Evolutionary conservation across 2,888 invertebrate species (phyloP).

Genomic region (Poecilus cupreus): DNA sequence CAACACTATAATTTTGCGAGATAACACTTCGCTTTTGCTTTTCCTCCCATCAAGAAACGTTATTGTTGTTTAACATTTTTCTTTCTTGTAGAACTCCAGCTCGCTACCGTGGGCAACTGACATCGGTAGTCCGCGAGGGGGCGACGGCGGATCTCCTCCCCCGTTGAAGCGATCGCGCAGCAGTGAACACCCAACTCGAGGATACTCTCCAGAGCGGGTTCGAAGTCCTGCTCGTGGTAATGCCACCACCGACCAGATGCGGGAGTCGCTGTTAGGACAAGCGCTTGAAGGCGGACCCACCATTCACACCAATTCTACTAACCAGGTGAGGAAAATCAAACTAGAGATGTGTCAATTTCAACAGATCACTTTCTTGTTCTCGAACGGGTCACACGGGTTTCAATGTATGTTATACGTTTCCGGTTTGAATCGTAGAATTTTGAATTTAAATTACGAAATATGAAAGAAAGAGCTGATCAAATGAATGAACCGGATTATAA

Average conservation of each 20-base stretch:
- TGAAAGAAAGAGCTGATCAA: no score
- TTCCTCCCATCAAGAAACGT: no score
- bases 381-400: no score
- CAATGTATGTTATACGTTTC: no score
- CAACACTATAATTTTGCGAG: constrained; percentile 40
- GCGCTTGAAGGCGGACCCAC: constrained; percentile 84
- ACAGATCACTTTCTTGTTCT: no score
- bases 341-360: no score
- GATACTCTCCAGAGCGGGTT: constrained; percentile 71
- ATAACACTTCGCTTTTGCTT: no score
- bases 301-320: constrained; percentile 76
- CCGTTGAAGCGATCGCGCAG: constrained; percentile 84
- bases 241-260: constrained; percentile 80
- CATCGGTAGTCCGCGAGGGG: constrained; percentile 71
- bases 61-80: no score
- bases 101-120: constrained; percentile 79
- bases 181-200: constrained; percentile 75
- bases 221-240: constrained; percentile 79
- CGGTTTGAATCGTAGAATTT: no score
- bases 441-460: no score
- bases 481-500: no score
- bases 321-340: constrained; percentile 29
- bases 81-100: constrained; percentile 74
- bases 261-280: constrained; percentile 84
- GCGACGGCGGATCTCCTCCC: constrained; percentile 77